Evolutionary conservation across 2,113 vertebrate species (phyloP), one percentile per base, ranked within the genome.

Genomic region (Speoplatyrhinus poulsoni): DNA sequence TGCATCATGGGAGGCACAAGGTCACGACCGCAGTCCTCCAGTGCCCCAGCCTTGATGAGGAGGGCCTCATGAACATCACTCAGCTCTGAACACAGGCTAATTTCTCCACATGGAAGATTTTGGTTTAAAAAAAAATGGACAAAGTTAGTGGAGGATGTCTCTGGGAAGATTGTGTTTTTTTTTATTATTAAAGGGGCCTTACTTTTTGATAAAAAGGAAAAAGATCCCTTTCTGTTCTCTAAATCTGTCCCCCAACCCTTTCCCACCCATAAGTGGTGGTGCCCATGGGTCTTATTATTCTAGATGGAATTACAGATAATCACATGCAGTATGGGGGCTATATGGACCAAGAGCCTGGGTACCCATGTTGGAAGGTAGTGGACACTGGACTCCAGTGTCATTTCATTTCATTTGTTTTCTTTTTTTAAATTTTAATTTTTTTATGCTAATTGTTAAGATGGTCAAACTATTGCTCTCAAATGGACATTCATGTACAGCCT

Each of bases 351-450:
- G 88, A 83, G 87, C 67, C 84, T 80, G 81, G 82, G 82, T 86
- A 67, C 84, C 19, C 73, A 86, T 85, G 84, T 85, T 86, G 69
- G 82, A 87, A 88, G 89, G 92, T 94, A 90, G 81, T 88, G 70
- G 92, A 90, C 95, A 93, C 94, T 94, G 94, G 89, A 86, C 89
- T 89, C 84, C 91, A 91, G 92, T 92, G 94, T 67, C 19, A 55
- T 68, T 13, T 17, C 10, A 6, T 79, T 73, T 69, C 67, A 12
- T 50, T 19, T 19, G 19, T 19, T 19, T 19, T 19, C 19, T 1
- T 19, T 19, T 19, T 19, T 19, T 19, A 19, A 19, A 1, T 19
- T 19, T 19, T 19, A n/a, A n/a, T 81, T 67, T 52, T 76, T 60
- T 41, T 41, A 64, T 73, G 84, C 77, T 92, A 85, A 86, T 90